Evolutionary conservation across 2,888 invertebrate genomes (phyloP).

Genomic region (Ectemnius lituratus): DNA sequence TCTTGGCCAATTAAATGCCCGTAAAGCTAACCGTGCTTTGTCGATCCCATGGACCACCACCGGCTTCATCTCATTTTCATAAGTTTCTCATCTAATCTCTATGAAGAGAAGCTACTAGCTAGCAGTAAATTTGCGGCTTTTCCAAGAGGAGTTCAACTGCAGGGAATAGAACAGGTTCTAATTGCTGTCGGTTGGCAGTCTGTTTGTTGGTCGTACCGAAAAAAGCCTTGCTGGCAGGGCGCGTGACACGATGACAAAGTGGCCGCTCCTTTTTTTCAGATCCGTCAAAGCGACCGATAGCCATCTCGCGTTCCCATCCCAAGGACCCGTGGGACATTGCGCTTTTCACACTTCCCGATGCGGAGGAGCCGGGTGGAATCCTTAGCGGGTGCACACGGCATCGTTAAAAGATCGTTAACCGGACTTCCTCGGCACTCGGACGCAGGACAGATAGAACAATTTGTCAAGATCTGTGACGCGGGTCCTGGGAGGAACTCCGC

Average conservation of each 20-base stretch:
- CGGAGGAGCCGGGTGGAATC: slow-evolving; percentile 34
- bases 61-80: slow-evolving; percentile 15
- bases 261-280: slow-evolving; percentile 34
- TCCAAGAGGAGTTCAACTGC: not conserved
- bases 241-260: slow-evolving; percentile 23
- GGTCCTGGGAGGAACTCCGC: slow-evolving; percentile 36
- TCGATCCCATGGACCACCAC: slow-evolving; percentile 50
- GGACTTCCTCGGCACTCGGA: slow-evolving; percentile 38
- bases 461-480: slow-evolving; percentile 57
- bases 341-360: slow-evolving; percentile 35
- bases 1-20: slow-evolving; percentile 69
- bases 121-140: not conserved
- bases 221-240: slow-evolving; percentile 2
- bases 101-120: too few species aligned
- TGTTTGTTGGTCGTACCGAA: not conserved
- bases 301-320: slow-evolving; percentile 26
- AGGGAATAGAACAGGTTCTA: not conserved
- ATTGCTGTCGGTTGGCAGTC: not conserved
- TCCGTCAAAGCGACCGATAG: slow-evolving; percentile 46
- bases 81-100: too few species aligned
- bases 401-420: slow-evolving; percentile 63
- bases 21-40: slow-evolving; percentile 68
- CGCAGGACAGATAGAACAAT: slow-evolving; percentile 49
- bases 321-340: slow-evolving; percentile 32
- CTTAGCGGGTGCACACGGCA: slow-evolving; percentile 41